These are phyloP conservation scores for Egretta garzetta DNA, from an alignment of 2,113 vertebrate genomes.

Conservation along the genomic window DNA sequence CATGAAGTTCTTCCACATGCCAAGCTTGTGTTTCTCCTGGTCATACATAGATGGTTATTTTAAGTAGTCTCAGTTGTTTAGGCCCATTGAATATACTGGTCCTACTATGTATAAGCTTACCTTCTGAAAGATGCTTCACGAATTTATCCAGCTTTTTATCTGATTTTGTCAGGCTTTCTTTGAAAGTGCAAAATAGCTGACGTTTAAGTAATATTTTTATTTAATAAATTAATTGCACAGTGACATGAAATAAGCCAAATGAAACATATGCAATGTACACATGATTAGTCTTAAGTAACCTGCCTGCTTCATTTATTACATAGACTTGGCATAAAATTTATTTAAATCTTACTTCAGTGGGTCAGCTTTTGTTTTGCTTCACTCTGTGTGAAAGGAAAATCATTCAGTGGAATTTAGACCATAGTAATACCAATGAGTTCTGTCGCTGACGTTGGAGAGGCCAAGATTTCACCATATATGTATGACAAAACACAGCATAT, in stretches of 20 bases:
- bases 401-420: background rate
- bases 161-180: background rate
- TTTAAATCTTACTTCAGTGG: background rate
- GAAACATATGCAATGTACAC: background rate
- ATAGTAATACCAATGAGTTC: background rate
- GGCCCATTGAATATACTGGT: background rate
- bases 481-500: background rate
- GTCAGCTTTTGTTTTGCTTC: background rate
- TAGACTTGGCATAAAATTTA: background rate
- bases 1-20: background rate
- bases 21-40: background rate
- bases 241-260: background rate
- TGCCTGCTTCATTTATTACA: background rate
- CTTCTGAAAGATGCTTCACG: background rate
- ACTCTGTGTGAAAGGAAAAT: background rate
- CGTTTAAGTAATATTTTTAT: background rate
- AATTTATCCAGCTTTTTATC: background rate
- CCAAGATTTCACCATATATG: background rate
- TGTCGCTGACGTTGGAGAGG: background rate
- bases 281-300: background rate
- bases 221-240: background rate
- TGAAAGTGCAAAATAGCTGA: background rate
- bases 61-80: background rate
- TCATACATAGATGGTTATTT: background rate
- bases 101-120: background rate